Base-by-base conservation (phyloP, 2,797 vertebrate genomes). In the Sebastes glaucus region DNA sequence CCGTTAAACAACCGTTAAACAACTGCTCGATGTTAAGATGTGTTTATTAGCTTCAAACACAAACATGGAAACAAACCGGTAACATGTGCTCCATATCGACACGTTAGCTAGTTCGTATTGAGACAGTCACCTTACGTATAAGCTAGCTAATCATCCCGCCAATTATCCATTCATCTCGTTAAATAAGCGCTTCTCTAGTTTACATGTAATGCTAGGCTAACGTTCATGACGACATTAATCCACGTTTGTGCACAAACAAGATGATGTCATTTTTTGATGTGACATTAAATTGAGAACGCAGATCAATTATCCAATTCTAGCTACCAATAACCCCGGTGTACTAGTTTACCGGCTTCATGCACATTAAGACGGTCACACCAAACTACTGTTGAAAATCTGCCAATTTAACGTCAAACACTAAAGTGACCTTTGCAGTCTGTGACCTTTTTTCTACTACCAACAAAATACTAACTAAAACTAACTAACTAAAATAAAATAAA, bases 121-220 rank as follows among this genome's bases (percentile, higher is more conserved):
- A 64, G 7, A 7, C 25, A 16, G 33, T 42, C 16, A 22, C 11
- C 0, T 55, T 46, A 61, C 70, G 52, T 30, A 4, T 23, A 13
- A 69, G 20, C 5, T 20, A 18, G 42, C 42, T 46, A 38, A 33
- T 60, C 27, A 60, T 88, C 90, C 92, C 92, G 92, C 92, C 92
- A 92, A 82, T 82, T 88, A 74, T 13, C 23, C 16, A 4, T 53
- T 80, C 49, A 49, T 20, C 7, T 32, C 46, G 25, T 52, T 23
- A 25, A 20, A 35, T 69, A 52, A 69, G 61, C 65, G 65, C 33
- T 8, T 22, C 3, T 0, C 7, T n/a, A 53, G 13, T 32, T 66
- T 14, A 77, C n/a, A n/a, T 3, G 27, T n/a, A 11, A 27, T n/a
- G 13, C 55, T 33, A 52, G 52, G 16, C 6, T 49, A 65, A 59